Evolutionary conservation across 2,888 invertebrate genomes (phyloP), one percentile per base, ranked within the genome.

Genomic region (Sclerodermus sp.): DNA sequence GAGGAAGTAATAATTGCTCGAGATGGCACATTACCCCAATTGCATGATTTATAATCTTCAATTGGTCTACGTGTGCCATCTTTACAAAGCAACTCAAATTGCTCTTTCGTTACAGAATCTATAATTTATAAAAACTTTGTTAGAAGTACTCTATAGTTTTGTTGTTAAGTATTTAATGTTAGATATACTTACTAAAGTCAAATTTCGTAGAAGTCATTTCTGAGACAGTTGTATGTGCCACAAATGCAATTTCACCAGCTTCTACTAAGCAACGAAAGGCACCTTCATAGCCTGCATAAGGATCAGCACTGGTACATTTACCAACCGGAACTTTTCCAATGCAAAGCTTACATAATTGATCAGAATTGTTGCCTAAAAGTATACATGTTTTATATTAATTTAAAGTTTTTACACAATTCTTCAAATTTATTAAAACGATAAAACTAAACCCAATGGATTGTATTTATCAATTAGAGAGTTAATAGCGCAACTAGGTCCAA

Each of bases 401-500:
- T 29, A 43, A 41, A 49, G 18, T 14, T 38, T 23, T 8, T 23
- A 23, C 23, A 23, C 23, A 36, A 13, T n/a, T n/a, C n/a, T n/a
- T n/a, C 3, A 5, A 31, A 15, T 30, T 16, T 2, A 34, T n/a
- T 38, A 32, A 6, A 12, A 13, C 17, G 31, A 10, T 1, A 30
- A 1, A 2, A 36, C 60, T 60, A 64, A 68, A 67, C 92, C 94
- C 64, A 93, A 88, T 1, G 94, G 96, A 82, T 97, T 97, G 77
- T 93, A 93, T 79, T 91, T 91, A 66, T 95, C 90, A 45, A 89
- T 86, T 40, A 97, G 80, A 0, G 94, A 91, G 76, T 96, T 94
- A 0, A 94, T 93, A 8, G 96, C 94, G 78, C 97, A 98, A 15
- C 95, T 94, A 13, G 87, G 87, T 0, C 93, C 91, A 71, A 97